A percentile compares a stretch with the other conserved stretches of the same genome.
Conservation (phyloP, 2,888 invertebrate species). For the Epicampocera succincta region DNA sequence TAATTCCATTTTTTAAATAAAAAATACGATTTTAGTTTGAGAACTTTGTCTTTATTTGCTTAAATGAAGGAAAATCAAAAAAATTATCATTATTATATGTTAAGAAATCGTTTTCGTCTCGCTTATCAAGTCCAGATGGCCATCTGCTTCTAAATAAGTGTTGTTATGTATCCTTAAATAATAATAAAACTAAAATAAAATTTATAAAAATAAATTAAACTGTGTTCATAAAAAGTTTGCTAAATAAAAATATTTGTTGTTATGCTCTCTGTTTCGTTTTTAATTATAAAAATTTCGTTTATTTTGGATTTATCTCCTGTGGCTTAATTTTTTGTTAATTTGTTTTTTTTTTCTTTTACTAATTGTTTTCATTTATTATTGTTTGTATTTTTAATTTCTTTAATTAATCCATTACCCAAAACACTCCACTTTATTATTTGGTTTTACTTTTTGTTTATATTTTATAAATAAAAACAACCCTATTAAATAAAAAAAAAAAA, state of each 20-base stretch:
- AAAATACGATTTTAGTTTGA: no score
- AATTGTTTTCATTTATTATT: conserved; percentile 57
- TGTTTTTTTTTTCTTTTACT: conserved; percentile 23
- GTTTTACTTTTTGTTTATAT: conserved; percentile 75
- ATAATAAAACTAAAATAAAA: conserved; percentile 61
- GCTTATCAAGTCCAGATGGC: not conserved
- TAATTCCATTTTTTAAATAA: not conserved
- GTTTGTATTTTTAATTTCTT: conserved; percentile 52
- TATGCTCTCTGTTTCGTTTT: conserved; percentile 82
- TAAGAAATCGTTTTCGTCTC: not conserved
- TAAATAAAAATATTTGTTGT: conserved; percentile 75
- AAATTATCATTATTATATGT: no score
- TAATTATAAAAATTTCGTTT: conserved; percentile 49
- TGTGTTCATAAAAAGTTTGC: conserved; percentile 73
- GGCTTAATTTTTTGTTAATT: not conserved
- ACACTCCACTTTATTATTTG: conserved; percentile 69
- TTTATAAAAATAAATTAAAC: conserved; percentile 69
- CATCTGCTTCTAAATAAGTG: conserved; percentile 60
- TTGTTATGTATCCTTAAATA: conserved; percentile 61
- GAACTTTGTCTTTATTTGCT: no score
- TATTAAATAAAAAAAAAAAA: conserved; percentile 29
- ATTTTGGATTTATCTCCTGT: not conserved
- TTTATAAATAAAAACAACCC: conserved; percentile 25
- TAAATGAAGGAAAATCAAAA: no score
- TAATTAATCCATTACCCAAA: conserved; percentile 50